Evolutionary conservation across 1,140 invertebrate genomes (phyloP).

Genomic region (Aphelinus certus): DNA sequence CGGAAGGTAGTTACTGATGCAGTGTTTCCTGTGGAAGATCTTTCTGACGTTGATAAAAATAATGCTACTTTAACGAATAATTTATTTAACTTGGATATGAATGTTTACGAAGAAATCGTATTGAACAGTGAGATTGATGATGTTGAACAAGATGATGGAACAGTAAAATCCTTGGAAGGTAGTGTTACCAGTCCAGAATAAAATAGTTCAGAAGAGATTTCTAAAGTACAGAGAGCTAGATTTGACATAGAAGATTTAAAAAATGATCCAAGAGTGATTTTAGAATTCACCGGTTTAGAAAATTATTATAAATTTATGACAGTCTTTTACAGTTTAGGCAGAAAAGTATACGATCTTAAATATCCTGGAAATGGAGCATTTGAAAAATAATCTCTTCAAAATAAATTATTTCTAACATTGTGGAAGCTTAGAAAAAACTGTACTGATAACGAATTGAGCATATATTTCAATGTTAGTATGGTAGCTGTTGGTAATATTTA

Average conservation of each 20-base stretch:
- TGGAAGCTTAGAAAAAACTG: background rate
- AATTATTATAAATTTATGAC: slow-evolving; percentile 5
- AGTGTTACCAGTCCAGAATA: too few species aligned
- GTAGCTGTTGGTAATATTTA: background rate
- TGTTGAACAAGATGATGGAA: too few species aligned
- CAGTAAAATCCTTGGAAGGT: too few species aligned
- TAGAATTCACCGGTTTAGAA: background rate
- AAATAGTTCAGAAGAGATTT: too few species aligned
- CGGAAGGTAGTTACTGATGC: too few species aligned
- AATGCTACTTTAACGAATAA: too few species aligned
- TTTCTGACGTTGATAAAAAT: too few species aligned
- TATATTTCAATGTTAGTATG: background rate
- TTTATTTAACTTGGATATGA: too few species aligned
- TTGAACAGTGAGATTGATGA: too few species aligned
- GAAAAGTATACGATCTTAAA: background rate
- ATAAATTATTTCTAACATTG: background rate
- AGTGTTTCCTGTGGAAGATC: too few species aligned
- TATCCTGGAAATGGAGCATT: background rate
- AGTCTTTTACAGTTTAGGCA: background rate
- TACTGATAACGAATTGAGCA: background rate
- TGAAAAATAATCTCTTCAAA: background rate
- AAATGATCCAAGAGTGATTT: background rate
- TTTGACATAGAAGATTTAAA: background rate
- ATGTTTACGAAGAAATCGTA: too few species aligned
- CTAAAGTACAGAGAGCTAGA: background rate